Percentiles rank a stretch among this genome's conserved stretches.
phyloP scores from a whole-genome alignment of 2,113 vertebrate species.

The Gracilinanus agilis region DNA sequence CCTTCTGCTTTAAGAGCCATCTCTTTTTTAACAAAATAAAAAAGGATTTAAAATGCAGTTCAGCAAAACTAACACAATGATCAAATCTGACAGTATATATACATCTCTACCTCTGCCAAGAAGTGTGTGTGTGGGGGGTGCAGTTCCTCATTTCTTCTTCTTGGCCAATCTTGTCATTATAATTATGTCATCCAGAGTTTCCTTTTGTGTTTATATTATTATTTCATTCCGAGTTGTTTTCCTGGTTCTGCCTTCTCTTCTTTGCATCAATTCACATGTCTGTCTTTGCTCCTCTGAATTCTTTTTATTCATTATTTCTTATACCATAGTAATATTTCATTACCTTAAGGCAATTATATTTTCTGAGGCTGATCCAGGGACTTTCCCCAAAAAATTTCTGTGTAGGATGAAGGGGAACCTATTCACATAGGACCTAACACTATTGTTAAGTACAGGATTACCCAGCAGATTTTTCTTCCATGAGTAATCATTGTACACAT shows the following conservation, averaged over 20 bases:
- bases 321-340: not conserved
- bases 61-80: not conserved
- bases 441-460: not conserved
- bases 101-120: not conserved
- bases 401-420: not conserved
- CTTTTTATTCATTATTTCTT: not conserved
- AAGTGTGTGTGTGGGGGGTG: not conserved
- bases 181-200: not conserved
- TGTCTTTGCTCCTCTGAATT: not conserved
- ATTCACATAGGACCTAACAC: not conserved
- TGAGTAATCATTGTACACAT: not conserved
- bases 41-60: not conserved
- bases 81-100: not conserved
- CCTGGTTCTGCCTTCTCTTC: not conserved
- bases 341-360: not conserved
- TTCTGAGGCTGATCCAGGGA: not conserved
- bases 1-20: not conserved
- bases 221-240: not conserved
- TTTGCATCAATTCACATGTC: not conserved
- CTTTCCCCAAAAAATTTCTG: not conserved
- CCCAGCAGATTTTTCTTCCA: not conserved
- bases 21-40: not conserved
- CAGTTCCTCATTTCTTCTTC: not conserved
- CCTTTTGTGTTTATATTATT: not conserved
- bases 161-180: not conserved